phyloP scores from a whole-genome alignment of 2,888 invertebrate species.

The Cecidostiba fungosa region DNA sequence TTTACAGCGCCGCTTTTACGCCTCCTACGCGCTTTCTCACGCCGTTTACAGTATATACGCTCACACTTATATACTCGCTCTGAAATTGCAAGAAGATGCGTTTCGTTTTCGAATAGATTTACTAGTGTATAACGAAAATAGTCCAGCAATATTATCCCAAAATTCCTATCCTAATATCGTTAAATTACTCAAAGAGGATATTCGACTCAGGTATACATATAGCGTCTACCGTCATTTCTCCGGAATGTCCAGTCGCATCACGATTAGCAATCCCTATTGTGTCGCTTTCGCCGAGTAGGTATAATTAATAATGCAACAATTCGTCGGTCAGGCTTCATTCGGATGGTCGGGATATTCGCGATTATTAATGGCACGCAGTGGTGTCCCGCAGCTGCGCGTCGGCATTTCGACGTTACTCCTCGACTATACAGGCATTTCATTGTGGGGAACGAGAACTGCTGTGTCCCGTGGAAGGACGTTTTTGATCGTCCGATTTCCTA shows the following conservation, averaged over 20 bases:
- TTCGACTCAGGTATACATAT: too few relatives aligned
- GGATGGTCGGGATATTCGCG: slow-evolving; percentile 21
- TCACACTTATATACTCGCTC: not conserved
- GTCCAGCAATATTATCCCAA: too few relatives aligned
- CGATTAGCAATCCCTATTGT: slow-evolving; percentile 23
- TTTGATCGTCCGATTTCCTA: not conserved
- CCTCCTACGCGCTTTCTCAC: slow-evolving; percentile 36
- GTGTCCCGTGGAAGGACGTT: not conserved
- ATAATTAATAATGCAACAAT: slow-evolving; percentile 59
- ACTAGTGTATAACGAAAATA: too few relatives aligned
- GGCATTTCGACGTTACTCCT: slow-evolving; percentile 25
- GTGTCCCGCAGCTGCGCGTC: not conserved
- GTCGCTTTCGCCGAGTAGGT: slow-evolving; percentile 12
- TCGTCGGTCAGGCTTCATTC: slow-evolving; percentile 52
- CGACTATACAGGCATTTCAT: slow-evolving; percentile 13
- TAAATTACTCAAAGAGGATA: not conserved
- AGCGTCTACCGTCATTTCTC: too few relatives aligned
- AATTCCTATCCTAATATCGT: not conserved
- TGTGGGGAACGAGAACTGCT: not conserved
- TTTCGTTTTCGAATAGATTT: too few relatives aligned
- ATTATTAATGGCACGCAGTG: slow-evolving; percentile 42
- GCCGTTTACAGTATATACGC: not conserved
- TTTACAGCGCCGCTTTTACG: slow-evolving; percentile 57
- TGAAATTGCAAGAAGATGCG: too few relatives aligned
- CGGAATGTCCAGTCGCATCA: not conserved